Evolutionary conservation across 1,140 invertebrate genomes (phyloP), one percentile per base, ranked within the genome.

Genomic region (Scaptomyza montana): DNA sequence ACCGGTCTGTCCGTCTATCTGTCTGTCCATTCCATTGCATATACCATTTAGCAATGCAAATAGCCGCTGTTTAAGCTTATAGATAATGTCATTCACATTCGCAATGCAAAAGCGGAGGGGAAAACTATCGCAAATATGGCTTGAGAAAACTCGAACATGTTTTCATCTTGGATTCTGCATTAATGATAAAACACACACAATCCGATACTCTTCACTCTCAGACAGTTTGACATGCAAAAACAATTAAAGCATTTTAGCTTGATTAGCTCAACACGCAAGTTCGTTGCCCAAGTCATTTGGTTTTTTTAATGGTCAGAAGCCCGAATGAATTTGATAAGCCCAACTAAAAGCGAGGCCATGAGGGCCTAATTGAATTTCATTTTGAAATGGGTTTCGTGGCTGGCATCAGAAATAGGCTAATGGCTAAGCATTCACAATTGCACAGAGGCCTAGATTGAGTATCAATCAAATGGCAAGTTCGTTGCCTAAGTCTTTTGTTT

Each of bases 11-110:
- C 33, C 7, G 46, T 45, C 46, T 56, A 7, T 36, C 8, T 9
- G 33, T 36, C 33, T 36, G 46, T 39, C 46, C 61, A 49, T 16
- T 0, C 16, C 16, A 1, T 1, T 16, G 16, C 16, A 16, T 36
- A 36, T 36, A 30, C 67, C 78, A 87, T 86, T 86, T 82, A 87
- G 84, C 84, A 86, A 86, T 86, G 82, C 82, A 86, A 86, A 86
- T 86, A 65, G 78, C 76, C 76, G 62, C 77, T 89, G 75, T 89
- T 86, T 86, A 86, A 86, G 78, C 64, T 78, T 77, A 73, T 70
- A 87, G 82, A 86, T 87, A 87, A 86, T 89, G 82, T 87, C 82
- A 86, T 85, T 85, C 81, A 81, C 74, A 86, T 36, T 36, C 33
- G 33, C 30, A 33, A 6, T 33, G 30, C 30, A 33, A 7, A 5